These are phyloP conservation scores for Pseudois nayaur DNA, from an alignment of 2,113 vertebrate species.

Conservation along the genomic window DNA sequence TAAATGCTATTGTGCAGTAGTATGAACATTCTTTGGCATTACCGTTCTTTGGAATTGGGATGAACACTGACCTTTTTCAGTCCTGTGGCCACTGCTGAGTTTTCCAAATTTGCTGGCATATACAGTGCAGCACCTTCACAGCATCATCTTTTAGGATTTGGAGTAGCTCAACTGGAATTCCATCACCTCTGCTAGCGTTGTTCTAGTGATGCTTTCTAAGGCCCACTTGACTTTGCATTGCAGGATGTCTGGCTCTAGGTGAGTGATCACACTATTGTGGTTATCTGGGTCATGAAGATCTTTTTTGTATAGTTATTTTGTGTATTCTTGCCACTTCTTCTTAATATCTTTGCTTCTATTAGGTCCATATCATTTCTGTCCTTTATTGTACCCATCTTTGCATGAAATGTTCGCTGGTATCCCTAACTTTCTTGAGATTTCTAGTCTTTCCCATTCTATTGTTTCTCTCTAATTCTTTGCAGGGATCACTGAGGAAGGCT, in stretches of 20 bases:
- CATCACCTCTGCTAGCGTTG: accelerated
- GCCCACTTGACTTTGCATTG: background rate
- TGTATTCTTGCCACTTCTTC: background rate
- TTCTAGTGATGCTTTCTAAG: background rate
- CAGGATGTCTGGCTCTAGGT: background rate
- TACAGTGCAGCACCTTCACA: background rate
- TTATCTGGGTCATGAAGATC: background rate
- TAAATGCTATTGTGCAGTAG: background rate
- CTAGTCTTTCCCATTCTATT: background rate
- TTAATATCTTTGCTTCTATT: background rate
- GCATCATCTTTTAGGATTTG: background rate
- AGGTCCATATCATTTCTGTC: background rate
- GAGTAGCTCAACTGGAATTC: background rate
- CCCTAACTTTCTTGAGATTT: background rate
- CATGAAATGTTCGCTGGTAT: background rate
- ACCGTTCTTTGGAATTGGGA: background rate
- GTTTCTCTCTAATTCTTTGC: background rate
- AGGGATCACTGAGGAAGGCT: background rate
- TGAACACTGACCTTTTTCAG: background rate
- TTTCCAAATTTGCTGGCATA: background rate
- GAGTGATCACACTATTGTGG: background rate
- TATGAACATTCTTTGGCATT: background rate
- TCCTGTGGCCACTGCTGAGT: background rate
- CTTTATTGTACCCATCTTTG: background rate
- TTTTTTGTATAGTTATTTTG: background rate